These are phyloP conservation scores for Oenanthe oenanthe DNA, from an alignment of 2,113 vertebrate genomes.

Conservation along the genomic window DNA sequence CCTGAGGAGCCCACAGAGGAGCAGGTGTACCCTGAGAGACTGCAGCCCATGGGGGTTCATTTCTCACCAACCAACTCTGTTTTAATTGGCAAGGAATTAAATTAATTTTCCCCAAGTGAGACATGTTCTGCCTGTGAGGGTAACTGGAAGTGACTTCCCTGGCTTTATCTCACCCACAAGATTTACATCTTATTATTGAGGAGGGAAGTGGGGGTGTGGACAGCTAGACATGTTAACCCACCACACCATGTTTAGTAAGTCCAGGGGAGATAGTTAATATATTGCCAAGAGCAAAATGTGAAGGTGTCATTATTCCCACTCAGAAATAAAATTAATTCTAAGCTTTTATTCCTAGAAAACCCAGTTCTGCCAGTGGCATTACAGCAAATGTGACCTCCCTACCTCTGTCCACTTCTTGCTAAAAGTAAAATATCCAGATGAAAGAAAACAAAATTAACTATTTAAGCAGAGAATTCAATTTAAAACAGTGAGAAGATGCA, in stretches of 20 bases:
- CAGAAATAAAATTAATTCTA: slow-evolving; percentile 43
- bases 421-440: neutral
- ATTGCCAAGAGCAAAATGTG: neutral
- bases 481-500: neutral
- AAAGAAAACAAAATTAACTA: neutral
- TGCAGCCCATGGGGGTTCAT: neutral
- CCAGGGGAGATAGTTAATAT: neutral
- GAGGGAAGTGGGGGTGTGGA: neutral
- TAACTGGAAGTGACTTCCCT: neutral
- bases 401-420: neutral
- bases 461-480: neutral
- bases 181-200: neutral
- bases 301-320: neutral
- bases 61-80: neutral
- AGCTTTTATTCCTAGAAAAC: slow-evolving; percentile 30
- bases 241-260: neutral
- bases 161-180: neutral
- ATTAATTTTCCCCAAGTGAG: neutral
- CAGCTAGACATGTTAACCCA: neutral
- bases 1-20: neutral
- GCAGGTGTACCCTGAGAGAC: neutral
- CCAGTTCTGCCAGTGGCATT: neutral
- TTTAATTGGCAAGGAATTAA: neutral
- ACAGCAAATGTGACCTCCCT: neutral
- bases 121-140: neutral